A percentile compares a stretch with the other conserved stretches of the same genome.
phyloP scores from a whole-genome alignment of 2,888 invertebrate genomes.

The Dusona sp. region DNA sequence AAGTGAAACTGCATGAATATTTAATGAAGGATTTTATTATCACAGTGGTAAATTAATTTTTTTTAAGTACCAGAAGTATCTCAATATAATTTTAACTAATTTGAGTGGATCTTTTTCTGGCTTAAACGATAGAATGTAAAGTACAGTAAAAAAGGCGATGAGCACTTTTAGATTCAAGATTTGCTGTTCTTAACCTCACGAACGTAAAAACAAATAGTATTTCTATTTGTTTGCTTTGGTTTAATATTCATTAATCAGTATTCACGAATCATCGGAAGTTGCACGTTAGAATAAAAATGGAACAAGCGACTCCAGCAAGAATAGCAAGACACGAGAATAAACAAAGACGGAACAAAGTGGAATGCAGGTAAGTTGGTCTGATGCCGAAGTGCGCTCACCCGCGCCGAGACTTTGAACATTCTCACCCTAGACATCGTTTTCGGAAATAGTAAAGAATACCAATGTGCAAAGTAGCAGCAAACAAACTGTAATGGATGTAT shows the following conservation, averaged over 20 bases:
- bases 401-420: conserved; percentile 35
- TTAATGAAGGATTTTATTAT: background rate
- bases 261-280: conserved; percentile 61
- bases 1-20: background rate
- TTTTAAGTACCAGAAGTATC: background rate
- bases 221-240: background rate
- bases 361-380: conserved; percentile 53
- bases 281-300: conserved; percentile 61
- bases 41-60: background rate
- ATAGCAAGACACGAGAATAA: conserved; percentile 21
- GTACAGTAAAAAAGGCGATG: background rate
- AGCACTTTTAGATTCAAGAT: background rate
- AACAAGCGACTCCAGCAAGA: conserved; percentile 19
- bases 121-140: background rate
- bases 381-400: conserved; percentile 71
- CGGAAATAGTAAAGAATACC: conserved; percentile 75
- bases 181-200: background rate
- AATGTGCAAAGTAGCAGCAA: conserved; percentile 74
- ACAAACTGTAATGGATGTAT: conserved; percentile 43
- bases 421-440: conserved; percentile 34
- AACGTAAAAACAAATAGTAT: background rate
- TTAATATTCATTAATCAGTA: conserved; percentile 47
- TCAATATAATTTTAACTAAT: background rate
- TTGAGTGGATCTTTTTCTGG: background rate
- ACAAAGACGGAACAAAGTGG: conserved; percentile 39